Evolutionary conservation across 2,797 vertebrate genomes (phyloP), one percentile per base, ranked within the genome.

Genomic region (Mormyrops attenuatus): DNA sequence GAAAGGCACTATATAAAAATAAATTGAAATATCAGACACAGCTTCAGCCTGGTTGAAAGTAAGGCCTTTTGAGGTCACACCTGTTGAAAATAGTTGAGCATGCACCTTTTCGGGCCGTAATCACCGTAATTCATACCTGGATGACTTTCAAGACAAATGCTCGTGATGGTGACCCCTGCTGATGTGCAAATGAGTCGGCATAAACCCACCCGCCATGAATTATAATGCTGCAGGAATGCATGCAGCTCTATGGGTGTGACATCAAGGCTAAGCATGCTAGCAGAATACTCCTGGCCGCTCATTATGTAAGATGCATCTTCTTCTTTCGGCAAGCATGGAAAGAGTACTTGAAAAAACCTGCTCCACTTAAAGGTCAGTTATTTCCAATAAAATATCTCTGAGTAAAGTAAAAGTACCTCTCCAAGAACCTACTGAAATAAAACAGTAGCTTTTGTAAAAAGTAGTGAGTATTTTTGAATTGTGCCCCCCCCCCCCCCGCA

Each of bases 1-100:
- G n/a, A 60, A 60, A 22, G 20, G 55, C 55, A 2, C 55, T 57
- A 57, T n/a, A n/a, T n/a, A 57, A 57, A 55, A 22, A 93, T 91
- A 82, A 44, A 82, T 82, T 8, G 30, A 44, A 47, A 20, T 82
- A n/a, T 82, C 15, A 82, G 38, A 49, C 44, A n/a, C 17, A 22
- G 80, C 30, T 80, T 17, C 38, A 44, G 26, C 38, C 15, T 38
- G 73, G 38, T 17, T 17, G 30, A 84, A 84, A 22, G 20, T 13
- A 84, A 49, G n/a, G 8, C 38, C 7, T 84, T 5, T 77, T 77
- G 13, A 41, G 69, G 69, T 77, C 69, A 41, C 69, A 77, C 30
- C 34, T 77, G 17, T 84, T 50, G 47, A 84, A 41, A 47, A 50
- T 44, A 34, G 41, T 9, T 20, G 77, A 82, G 15, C 9, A 41